These are phyloP conservation scores for Sebastiscus tertius DNA, from an alignment of 2,797 vertebrate species.

Conservation along the genomic window DNA sequence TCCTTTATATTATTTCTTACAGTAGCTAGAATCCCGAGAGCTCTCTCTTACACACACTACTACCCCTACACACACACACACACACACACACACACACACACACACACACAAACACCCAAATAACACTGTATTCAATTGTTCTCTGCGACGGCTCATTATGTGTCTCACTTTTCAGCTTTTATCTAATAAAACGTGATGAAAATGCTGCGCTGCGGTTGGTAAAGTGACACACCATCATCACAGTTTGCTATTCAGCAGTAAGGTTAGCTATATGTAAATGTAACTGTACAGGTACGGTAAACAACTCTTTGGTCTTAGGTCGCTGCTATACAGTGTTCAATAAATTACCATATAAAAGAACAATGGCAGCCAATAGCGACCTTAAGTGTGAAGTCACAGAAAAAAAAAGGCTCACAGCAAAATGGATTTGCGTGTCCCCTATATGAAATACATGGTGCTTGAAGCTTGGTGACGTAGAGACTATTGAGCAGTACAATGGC, in stretches of 20 bases:
- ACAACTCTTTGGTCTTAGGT: neutral
- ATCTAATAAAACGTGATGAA: neutral
- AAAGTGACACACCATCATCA: neutral
- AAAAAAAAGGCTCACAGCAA: neutral
- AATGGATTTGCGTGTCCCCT: neutral
- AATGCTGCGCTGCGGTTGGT: neutral
- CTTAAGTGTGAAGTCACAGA: neutral
- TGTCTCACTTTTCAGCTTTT: neutral
- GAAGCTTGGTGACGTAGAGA: neutral
- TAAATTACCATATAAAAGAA: neutral
- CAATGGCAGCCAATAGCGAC: neutral
- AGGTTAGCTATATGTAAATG: neutral
- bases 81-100: neutral
- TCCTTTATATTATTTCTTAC: constrained; percentile 65
- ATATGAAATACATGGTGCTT: neutral
- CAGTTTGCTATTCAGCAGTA: neutral
- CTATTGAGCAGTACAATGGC: no score
- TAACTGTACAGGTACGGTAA: no score
- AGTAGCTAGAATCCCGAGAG: constrained; percentile 27
- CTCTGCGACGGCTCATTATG: constrained; percentile 2
- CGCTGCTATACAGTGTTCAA: neutral
- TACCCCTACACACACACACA: neutral
- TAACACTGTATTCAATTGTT: neutral
- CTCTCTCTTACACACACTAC: constrained; percentile 1
- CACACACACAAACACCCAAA: neutral